Conservation (phyloP, 1,140 invertebrate species). For the Euborellia annulipes region DNA sequence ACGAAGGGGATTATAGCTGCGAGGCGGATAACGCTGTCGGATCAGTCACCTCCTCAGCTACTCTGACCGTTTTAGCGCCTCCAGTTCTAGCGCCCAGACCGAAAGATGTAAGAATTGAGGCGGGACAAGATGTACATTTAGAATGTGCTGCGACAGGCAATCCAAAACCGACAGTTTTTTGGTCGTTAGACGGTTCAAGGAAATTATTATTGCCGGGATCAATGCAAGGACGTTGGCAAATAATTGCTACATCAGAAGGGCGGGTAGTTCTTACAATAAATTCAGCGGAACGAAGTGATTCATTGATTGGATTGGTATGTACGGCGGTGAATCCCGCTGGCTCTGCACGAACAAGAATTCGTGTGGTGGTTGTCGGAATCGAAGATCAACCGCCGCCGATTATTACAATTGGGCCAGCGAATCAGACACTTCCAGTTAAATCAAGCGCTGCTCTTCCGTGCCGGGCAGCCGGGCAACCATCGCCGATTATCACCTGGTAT, state of each 20-base stretch:
- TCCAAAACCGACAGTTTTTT: slow-evolving; percentile 55
- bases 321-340: slow-evolving; percentile 68
- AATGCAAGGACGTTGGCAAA: slow-evolving; percentile 38
- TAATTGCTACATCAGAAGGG: slow-evolving; percentile 24
- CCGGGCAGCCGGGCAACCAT: slow-evolving; percentile 53
- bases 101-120: slow-evolving; percentile 44
- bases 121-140: slow-evolving; percentile 43
- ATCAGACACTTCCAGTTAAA: slow-evolving; percentile 71
- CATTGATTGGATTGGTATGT: slow-evolving; percentile 52
- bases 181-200: slow-evolving; percentile 59
- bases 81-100: slow-evolving; percentile 47
- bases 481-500: slow-evolving; percentile 72
- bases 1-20: slow-evolving; percentile 84
- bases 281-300: slow-evolving; percentile 23
- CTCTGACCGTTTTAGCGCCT: slow-evolving; percentile 60
- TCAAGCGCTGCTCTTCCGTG: slow-evolving; percentile 62
- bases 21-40: slow-evolving; percentile 79
- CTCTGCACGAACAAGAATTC: slow-evolving; percentile 54
- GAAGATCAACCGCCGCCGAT: slow-evolving; percentile 71
- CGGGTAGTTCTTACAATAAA: too few relatives aligned
- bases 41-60: slow-evolving; percentile 59
- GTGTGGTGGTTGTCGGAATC: slow-evolving; percentile 55
- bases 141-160: slow-evolving; percentile 49
- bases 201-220: slow-evolving; percentile 51
- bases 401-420: slow-evolving; percentile 71